Base-by-base conservation (phyloP, 1,140 invertebrate species). In the Heliothis subflexa region DNA sequence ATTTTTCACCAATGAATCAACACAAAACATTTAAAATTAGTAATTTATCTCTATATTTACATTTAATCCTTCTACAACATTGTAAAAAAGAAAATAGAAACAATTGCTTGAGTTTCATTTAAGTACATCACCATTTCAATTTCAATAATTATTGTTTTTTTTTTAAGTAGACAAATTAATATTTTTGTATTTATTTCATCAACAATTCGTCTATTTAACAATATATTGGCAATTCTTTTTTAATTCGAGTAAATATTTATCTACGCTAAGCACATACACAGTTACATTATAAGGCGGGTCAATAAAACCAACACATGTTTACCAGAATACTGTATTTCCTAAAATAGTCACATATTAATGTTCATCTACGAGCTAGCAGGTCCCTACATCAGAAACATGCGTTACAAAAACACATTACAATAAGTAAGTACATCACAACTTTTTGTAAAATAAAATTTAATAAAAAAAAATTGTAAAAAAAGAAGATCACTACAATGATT, bases 241-340 rank as follows among this genome's bases (percentile, higher is more conserved):
- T n/a, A n/a, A n/a, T n/a, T n/a, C 57, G 55, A 18, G 47, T 68
- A 25, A 50, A 68, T 68, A 68, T 50, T 49, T 68, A 25, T 33
- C 50, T 71, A 71, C 28, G 18, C 49, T 55, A 71, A 11, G 54
- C 71, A 59, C 54, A 73, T 73, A 72, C 70, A 72, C 50, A 70
- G 47, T 59, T 68, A 68, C n/a, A n/a, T n/a, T n/a, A n/a, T 62
- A 50, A 72, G 68, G 16, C 52, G 73, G 50, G 25, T 72, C 74
- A 77, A 77, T 77, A 83, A 78, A 85, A 85, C 82, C 82, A 82
- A 72, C 47, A 79, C n/a, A 78, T 21, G 59, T 84, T 81, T 90
- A 89, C 78, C 83, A 90, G 90, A 94, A 94, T 93, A 93, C 86
- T 94, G 88, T 94, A 94, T 92, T 93, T 84, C 74, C 90, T 89